Percentiles rank a stretch among this genome's conserved stretches.
These are phyloP conservation scores for Myrmophylax atrothorax DNA, from an alignment of 2,113 vertebrate species.

Conservation along the genomic window DNA sequence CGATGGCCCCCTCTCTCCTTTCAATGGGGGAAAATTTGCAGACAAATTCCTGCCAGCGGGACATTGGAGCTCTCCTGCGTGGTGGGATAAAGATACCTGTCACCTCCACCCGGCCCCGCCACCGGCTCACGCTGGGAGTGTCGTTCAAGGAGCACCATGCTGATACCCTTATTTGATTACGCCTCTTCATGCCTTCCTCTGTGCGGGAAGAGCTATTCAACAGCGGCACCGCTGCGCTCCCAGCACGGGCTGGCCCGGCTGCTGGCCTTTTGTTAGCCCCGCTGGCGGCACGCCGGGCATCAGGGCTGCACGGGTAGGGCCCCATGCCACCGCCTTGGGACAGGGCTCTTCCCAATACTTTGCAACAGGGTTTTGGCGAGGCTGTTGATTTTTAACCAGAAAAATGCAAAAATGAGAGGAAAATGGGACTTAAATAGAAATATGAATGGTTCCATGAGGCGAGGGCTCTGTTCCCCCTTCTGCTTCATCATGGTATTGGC, in stretches of 20 bases:
- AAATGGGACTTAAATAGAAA: background rate
- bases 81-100: conserved; percentile 88
- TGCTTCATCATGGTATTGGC: background rate
- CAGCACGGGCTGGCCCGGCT: conserved; percentile 34
- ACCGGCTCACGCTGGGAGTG: conserved; percentile 76
- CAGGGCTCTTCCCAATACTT: background rate
- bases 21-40: conserved; percentile 85
- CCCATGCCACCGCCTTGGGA: rapidly evolving
- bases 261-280: conserved; percentile 59
- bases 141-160: conserved; percentile 84
- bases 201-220: conserved; percentile 42
- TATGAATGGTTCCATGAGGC: background rate
- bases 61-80: conserved; percentile 77
- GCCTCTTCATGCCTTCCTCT: conserved; percentile 64
- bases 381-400: background rate
- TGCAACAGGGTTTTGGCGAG: background rate
- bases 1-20: conserved; percentile 77
- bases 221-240: background rate
- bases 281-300: background rate
- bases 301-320: background rate
- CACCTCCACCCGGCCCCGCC: conserved; percentile 77
- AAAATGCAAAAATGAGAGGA: background rate
- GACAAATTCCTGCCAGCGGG: conserved; percentile 96
- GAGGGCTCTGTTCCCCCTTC: background rate
- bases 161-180: conserved; percentile 88